Percentiles rank a stretch among this genome's conserved stretches.
Conservation (phyloP, 53 echinoderm and acorn worm species). For the Holothuria scabra region DNA sequence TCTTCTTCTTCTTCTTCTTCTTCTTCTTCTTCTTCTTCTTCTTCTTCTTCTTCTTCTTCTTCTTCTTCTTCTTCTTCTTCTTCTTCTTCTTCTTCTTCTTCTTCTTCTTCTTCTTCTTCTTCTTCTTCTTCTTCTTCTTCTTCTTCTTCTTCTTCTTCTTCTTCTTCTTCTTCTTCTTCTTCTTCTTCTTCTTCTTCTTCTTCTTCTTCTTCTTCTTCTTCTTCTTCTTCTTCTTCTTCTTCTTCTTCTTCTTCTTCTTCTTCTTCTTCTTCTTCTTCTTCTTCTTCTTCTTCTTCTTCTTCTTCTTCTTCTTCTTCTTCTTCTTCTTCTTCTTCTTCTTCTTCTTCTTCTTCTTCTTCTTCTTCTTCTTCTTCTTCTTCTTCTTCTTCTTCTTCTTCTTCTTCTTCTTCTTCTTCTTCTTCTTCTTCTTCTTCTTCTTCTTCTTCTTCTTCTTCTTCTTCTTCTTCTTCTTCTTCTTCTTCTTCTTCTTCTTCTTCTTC, state of each 20-base stretch:
- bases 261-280: neutral
- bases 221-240: neutral
- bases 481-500: conserved; percentile 11
- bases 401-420: conserved; percentile 11
- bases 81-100: conserved; percentile 11
- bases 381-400: conserved; percentile 11
- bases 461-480: conserved; percentile 11
- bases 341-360: conserved; percentile 7
- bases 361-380: conserved; percentile 11
- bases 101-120: conserved; percentile 11
- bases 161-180: conserved; percentile 11
- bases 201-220: neutral
- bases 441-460: conserved; percentile 11
- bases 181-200: conserved; percentile 11
- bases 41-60: conserved; percentile 11
- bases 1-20: conserved; percentile 7
- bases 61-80: conserved; percentile 11
- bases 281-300: neutral
- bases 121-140: conserved; percentile 11
- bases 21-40: conserved; percentile 11
- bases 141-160: conserved; percentile 11
- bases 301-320: neutral
- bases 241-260: neutral
- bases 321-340: neutral
- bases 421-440: conserved; percentile 11